Conservation (phyloP, 1,140 invertebrate genomes). For the Ceratoteleas bidentatus region DNA sequence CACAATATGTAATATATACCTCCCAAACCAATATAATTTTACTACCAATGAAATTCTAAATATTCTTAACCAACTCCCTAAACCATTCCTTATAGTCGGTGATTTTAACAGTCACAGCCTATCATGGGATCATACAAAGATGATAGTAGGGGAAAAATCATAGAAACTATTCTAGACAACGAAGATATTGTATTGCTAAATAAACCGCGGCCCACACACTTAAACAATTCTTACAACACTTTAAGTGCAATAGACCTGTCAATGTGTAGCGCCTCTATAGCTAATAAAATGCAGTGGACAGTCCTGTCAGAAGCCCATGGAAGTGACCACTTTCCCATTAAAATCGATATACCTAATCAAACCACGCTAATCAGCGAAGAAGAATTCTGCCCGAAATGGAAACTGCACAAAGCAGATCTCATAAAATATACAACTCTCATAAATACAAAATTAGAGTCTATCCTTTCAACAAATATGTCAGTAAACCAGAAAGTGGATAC, state of each 20-base stretch:
- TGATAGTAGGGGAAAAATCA: background rate
- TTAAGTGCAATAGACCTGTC: conserved; percentile 2
- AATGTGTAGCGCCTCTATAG: background rate
- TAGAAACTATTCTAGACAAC: background rate
- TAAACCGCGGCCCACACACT: background rate
- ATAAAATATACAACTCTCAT: background rate
- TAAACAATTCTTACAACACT: background rate
- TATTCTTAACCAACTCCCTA: background rate
- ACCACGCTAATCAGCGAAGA: background rate
- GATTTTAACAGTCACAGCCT: background rate
- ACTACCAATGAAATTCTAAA: background rate
- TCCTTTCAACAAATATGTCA: too few species aligned
- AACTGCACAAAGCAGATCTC: background rate
- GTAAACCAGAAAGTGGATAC: background rate
- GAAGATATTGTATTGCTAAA: background rate
- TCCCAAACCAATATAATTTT: background rate
- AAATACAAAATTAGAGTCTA: background rate
- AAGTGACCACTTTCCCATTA: background rate
- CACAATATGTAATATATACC: conserved; percentile 37
- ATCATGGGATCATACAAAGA: background rate
- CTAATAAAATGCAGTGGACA: background rate
- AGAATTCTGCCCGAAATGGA: background rate
- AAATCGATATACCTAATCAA: background rate
- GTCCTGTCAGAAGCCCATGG: background rate
- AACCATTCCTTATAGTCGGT: background rate